Base-by-base conservation (phyloP, 1,140 invertebrate species). In the Varroa destructor region DNA sequence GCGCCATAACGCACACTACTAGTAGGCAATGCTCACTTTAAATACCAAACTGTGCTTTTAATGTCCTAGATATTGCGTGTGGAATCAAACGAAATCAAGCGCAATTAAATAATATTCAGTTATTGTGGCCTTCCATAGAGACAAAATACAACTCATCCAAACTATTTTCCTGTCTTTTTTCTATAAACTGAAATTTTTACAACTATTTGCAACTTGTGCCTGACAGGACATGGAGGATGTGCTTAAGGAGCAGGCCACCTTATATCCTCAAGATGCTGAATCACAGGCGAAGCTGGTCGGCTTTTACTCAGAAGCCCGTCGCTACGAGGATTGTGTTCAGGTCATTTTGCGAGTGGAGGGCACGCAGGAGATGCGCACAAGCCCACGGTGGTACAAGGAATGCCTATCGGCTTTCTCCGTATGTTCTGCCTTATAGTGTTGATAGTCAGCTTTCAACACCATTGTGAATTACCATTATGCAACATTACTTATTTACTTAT, bases 161-260 rank as follows among this genome's bases (percentile, higher is more conserved):
- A 25, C 25, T 25, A 25, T 25, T 25, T 25, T 25, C 25, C 25
- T 25, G 25, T 25, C 25, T 51, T 51, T 51, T 51, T 51, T 8
- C 46, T 8, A 51, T 51, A 51, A 51, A 51, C 3, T 8, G 46
- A 51, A 51, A 3, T 51, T 3, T 51, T 51, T 51, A 8, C 46
- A 3, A 51, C 46, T 51, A 51, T 51, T 51, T 51, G 4, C 46
- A 25, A 51, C 46, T 51, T 51, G 14, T 67, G 14, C 42, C 14
- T n/a, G 14, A 43, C 61, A 67, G 61, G 61, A 67, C 12, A 67
- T 67, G 61, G 61, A 67, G 46, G 61, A n/a, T 36, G 61, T 67
- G 12, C 61, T 67, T 12, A 67, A 67, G 40, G 61, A 67, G 61
- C 61, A 46, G 61, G 14, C 61, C 10, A 8, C 37, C 8, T 46